Conservation (phyloP, 2,113 vertebrate species). For the Psilopsiagon aymara region DNA sequence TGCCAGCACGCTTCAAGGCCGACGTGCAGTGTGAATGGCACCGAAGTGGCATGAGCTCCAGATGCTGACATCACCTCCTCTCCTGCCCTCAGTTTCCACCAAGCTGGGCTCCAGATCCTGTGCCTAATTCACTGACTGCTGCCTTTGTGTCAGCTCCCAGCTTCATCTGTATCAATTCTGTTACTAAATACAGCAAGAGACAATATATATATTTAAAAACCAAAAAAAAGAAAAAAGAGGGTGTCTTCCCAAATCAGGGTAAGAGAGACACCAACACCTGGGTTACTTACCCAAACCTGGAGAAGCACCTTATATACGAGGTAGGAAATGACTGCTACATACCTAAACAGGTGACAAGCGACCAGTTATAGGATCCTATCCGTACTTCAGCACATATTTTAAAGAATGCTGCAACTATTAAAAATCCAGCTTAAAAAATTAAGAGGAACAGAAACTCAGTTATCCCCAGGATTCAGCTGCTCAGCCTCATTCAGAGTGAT, state of each 20-base stretch:
- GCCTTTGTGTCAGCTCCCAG: not conserved
- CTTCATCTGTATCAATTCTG: not conserved
- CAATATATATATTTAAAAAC: not conserved
- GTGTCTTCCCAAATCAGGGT: not conserved
- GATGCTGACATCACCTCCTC: slow-evolving; percentile 1
- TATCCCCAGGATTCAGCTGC: not conserved
- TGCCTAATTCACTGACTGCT: not conserved
- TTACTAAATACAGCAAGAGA: not conserved
- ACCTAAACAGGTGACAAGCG: not conserved
- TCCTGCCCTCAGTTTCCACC: not conserved
- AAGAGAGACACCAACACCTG: not conserved
- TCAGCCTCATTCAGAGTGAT: not conserved
- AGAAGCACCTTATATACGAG: not conserved
- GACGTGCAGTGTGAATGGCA: not conserved
- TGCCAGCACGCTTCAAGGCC: not conserved
- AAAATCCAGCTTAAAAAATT: not conserved
- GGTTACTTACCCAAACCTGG: not conserved
- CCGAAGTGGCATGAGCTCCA: not conserved
- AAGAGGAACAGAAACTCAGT: not conserved
- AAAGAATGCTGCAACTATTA: not conserved
- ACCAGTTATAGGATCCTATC: not conserved
- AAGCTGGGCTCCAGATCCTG: not conserved
- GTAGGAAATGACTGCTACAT: not conserved
- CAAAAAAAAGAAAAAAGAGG: not conserved
- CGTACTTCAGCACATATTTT: not conserved